These are phyloP conservation scores for Sebastes hopkinsi DNA, from an alignment of 2,797 vertebrate species.

Conservation along the genomic window DNA sequence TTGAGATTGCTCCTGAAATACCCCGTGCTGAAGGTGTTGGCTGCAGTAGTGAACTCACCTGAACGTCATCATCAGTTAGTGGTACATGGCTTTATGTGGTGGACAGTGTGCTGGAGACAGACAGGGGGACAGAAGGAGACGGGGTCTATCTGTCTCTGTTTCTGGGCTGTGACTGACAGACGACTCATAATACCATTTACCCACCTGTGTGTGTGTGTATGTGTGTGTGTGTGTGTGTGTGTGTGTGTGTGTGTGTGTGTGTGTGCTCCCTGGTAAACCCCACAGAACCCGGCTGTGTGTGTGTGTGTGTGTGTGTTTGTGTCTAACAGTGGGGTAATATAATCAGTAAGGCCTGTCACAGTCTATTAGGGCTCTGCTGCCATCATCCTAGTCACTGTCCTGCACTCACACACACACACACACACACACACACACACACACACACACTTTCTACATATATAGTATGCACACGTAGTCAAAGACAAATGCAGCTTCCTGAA, in stretches of 20 bases:
- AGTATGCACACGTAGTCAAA: too few species aligned
- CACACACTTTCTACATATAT: not conserved
- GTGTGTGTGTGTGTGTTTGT: not conserved
- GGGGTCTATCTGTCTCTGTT: not conserved
- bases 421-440: not conserved
- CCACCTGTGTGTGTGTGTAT: not conserved
- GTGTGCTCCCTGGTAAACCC: constrained; percentile 7
- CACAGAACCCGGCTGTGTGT: not conserved
- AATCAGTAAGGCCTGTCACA: constrained; percentile 39
- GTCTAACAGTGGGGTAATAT: constrained; percentile 27
- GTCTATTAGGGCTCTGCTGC: constrained; percentile 31
- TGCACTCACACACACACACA: not conserved
- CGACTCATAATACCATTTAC: constrained; percentile 11
- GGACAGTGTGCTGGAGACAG: not conserved
- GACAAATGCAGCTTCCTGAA: not conserved
- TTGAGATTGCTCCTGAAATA: not conserved
- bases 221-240: not conserved
- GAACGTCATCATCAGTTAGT: not conserved
- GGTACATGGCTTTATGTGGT: not conserved
- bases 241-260: too few species aligned
- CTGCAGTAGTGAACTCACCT: not conserved
- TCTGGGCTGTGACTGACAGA: constrained; percentile 21
- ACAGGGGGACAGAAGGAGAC: not conserved
- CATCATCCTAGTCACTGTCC: not conserved
- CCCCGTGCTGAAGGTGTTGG: not conserved